phyloP scores from a whole-genome alignment of 2,888 invertebrate species.

The Bursaphelenchus okinawaensis region DNA sequence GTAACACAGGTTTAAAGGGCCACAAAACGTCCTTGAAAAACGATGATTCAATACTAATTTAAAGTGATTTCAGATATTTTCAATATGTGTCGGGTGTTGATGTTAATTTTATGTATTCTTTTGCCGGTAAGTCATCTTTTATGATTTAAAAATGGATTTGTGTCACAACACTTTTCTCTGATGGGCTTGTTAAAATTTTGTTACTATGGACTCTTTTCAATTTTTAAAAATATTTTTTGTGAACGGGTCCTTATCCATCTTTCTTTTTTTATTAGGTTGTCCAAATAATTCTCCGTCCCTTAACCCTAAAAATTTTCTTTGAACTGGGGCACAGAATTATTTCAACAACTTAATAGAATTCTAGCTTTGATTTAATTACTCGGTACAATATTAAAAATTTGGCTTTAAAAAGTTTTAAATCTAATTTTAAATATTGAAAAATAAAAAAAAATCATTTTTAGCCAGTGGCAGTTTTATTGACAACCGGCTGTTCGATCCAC shows the following conservation, averaged over 20 bases:
- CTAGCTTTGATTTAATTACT: too few relatives aligned
- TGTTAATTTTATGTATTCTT: not conserved
- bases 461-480: not conserved
- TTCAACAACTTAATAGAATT: too few relatives aligned
- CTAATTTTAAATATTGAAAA: too few relatives aligned
- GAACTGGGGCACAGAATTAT: too few relatives aligned
- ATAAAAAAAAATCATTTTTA: too few relatives aligned
- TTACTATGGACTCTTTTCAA: too few relatives aligned
- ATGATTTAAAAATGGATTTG: not conserved
- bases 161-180: too few relatives aligned
- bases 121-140: not conserved
- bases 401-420: too few relatives aligned
- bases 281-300: not conserved
- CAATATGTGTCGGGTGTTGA: not conserved
- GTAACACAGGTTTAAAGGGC: not conserved
- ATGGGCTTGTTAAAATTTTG: too few relatives aligned
- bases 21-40: too few relatives aligned
- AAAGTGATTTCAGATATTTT: not conserved
- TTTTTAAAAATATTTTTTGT: too few relatives aligned
- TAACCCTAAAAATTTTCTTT: not conserved
- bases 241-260: not conserved
- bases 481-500: slow-evolving; percentile 12
- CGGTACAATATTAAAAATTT: too few relatives aligned
- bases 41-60: not conserved
- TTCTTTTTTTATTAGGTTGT: not conserved